Base-by-base conservation (phyloP, 1,140 invertebrate species). In the Papilio glaucus region DNA sequence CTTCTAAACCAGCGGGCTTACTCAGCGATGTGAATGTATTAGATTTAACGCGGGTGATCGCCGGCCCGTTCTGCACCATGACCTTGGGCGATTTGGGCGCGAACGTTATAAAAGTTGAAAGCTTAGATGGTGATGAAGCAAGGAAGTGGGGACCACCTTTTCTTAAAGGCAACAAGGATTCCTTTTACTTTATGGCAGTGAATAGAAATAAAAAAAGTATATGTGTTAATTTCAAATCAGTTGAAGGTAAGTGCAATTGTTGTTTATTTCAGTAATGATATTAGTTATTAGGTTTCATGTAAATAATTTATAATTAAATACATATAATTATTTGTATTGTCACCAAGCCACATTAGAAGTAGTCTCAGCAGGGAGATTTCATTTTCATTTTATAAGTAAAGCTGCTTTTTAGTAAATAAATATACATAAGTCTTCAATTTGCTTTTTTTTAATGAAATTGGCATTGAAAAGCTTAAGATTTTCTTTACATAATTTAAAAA, bases 201-300 rank as follows among this genome's bases (percentile, higher is more conserved):
- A 99, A 99, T 93, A 95, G 99, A 76, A 99, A 99, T 88, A 99
- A 99, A 90, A 98, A 98, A 88, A 99, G 98, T 88, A 93, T 99
- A 60, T 98, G 97, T 78, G 93, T 99, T 49, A 95, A 99, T 90
- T 89, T 99, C 1, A 98, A 98, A 85, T 93, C 93, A 18, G 61
- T 83, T 26, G 89, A 95, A 88, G 93, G 93, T 93, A 87, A 85
- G 85, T 77, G 49, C 39, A 73, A 5, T 67, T 57, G 41, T 3
- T 45, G 69, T 24, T 42, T 18, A 8, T n/a, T 45, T 8, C n/a
- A 42, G n/a, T 45, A 18, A 18, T 49, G 6, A 33, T 33, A 33
- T 33, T 33, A n/a, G n/a, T n/a, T n/a, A n/a, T n/a, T n/a, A n/a
- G n/a, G n/a, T n/a, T n/a, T n/a, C n/a, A n/a, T n/a, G n/a, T n/a